Evolutionary conservation across 2,797 vertebrate genomes (phyloP).

Genomic region (Synaphobranchus kaupii): DNA sequence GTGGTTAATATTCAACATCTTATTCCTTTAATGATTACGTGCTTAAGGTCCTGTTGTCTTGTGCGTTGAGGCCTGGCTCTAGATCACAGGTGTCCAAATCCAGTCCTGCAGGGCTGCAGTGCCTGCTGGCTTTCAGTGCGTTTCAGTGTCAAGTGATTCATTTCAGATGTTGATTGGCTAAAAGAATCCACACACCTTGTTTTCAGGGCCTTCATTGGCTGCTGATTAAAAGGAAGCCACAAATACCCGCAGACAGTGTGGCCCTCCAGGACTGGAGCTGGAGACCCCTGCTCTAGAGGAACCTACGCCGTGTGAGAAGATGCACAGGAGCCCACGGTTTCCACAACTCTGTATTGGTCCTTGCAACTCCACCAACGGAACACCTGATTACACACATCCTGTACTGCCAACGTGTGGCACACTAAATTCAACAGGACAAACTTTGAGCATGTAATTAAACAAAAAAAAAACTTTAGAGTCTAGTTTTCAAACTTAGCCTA

Average conservation of each 20-base stretch:
- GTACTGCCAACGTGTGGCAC: neutral
- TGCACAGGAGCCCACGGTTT: neutral
- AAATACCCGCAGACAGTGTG: too few species aligned
- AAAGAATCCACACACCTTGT: too few species aligned
- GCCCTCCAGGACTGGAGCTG: too few species aligned
- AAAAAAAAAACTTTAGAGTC: neutral
- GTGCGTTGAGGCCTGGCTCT: neutral
- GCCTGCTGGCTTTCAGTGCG: too few species aligned
- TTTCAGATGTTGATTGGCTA: too few species aligned
- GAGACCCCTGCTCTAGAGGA: too few species aligned
- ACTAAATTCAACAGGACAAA: neutral
- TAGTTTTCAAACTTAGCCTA: neutral
- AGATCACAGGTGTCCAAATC: neutral
- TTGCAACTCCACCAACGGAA: neutral
- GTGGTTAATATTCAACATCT: conserved; percentile 23
- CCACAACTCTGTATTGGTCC: neutral
- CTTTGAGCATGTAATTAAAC: neutral
- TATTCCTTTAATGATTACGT: conserved; percentile 20
- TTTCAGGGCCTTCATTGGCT: too few species aligned
- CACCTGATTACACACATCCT: neutral
- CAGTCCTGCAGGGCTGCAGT: too few species aligned
- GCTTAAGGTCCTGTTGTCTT: neutral
- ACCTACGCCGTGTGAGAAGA: neutral
- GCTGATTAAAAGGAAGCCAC: too few species aligned
- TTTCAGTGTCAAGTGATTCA: too few species aligned